These are phyloP conservation scores for Morone chrysops DNA, from an alignment of 2,113 vertebrate genomes.

Conservation along the genomic window DNA sequence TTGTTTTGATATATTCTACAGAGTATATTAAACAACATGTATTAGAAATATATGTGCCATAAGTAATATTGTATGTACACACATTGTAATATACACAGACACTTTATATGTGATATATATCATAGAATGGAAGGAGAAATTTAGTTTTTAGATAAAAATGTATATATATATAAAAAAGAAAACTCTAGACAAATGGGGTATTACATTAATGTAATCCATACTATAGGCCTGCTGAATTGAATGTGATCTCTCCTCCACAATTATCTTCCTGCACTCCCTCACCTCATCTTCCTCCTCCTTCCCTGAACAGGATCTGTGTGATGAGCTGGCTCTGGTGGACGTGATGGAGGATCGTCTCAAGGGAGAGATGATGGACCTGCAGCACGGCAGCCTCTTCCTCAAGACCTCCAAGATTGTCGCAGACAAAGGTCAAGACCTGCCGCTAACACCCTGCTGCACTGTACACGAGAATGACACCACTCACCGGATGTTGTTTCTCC, in stretches of 20 bases:
- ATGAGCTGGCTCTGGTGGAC: conserved; percentile 96
- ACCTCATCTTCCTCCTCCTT: neutral
- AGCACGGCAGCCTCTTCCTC: conserved; percentile 95
- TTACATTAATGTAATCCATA: neutral
- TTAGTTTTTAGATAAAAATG: neutral
- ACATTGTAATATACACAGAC: neutral
- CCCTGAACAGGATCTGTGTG: conserved; percentile 87
- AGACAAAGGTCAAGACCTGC: conserved; percentile 88
- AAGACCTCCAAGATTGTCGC: conserved; percentile 94
- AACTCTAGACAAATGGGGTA: neutral
- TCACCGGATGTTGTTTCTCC: neutral
- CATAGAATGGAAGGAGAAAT: no score
- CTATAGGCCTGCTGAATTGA: neutral
- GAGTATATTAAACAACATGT: no score
- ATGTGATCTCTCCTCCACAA: neutral
- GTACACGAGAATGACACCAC: accelerated
- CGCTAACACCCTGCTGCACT: neutral
- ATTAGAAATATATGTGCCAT: no score
- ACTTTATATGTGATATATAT: neutral
- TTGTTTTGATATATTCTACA: no score
- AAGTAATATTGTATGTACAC: no score
- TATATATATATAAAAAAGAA: no score
- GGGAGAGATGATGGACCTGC: conserved; percentile 98
- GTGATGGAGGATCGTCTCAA: conserved; percentile 97
- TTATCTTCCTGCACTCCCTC: neutral